These are phyloP conservation scores for Cynoglossus semilaevis DNA, from an alignment of 2,113 vertebrate species.

Conservation along the genomic window DNA sequence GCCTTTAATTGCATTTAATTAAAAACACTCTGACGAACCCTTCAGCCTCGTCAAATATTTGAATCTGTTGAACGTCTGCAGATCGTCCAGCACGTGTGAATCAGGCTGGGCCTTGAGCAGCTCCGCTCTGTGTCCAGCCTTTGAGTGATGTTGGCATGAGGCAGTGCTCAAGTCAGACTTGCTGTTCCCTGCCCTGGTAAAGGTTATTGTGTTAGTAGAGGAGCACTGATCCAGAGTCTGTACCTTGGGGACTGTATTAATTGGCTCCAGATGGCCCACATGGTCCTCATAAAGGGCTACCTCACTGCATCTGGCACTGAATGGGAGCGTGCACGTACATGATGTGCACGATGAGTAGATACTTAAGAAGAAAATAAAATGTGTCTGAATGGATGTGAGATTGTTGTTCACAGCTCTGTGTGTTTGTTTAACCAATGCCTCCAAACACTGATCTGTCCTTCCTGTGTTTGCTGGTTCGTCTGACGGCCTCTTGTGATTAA, in stretches of 20 bases:
- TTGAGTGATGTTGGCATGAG: conserved; percentile 27
- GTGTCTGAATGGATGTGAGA: conserved; percentile 7
- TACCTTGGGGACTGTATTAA: conserved; percentile 65
- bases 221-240: conserved; percentile 62
- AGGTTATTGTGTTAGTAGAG: conserved; percentile 60
- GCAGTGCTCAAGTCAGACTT: conserved; percentile 43
- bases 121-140: neutral
- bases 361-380: no score
- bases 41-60: neutral
- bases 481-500: conserved; percentile 24
- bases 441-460: conserved; percentile 4
- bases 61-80: neutral
- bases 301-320: conserved; percentile 65
- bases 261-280: conserved; percentile 77
- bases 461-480: conserved; percentile 3
- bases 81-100: neutral
- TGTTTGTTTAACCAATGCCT: conserved; percentile 18
- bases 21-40: neutral
- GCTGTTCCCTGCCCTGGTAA: conserved; percentile 45
- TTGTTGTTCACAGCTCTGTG: conserved; percentile 12
- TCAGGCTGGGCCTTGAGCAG: neutral
- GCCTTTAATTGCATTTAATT: no score
- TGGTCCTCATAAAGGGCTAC: conserved; percentile 71
- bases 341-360: conserved; percentile 10
- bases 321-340: neutral